Conservation (phyloP, 2,888 invertebrate genomes). For the Oxytorus armatus region DNA sequence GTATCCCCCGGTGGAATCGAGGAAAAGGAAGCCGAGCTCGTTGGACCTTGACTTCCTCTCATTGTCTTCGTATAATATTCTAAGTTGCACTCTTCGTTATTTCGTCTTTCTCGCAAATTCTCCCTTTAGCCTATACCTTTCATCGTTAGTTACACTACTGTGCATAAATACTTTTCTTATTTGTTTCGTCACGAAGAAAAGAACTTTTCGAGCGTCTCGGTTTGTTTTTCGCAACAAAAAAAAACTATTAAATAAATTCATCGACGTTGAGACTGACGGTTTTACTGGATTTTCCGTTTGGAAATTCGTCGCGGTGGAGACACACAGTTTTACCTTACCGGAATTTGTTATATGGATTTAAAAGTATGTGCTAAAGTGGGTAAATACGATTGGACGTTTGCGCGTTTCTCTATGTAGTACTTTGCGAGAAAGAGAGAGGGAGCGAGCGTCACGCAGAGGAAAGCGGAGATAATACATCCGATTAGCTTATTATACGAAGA, state of each 20-base stretch:
- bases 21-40: slow-evolving; percentile 74
- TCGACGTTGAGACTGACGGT: slow-evolving; percentile 19
- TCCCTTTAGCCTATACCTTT: slow-evolving; percentile 25
- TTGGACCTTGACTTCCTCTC: slow-evolving; percentile 84
- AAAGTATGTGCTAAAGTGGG: slow-evolving; percentile 35
- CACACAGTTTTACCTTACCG: slow-evolving; percentile 32
- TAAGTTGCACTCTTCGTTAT: slow-evolving; percentile 68
- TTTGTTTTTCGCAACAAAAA: slow-evolving; percentile 8
- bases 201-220: slow-evolving; percentile 27
- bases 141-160: slow-evolving; percentile 43
- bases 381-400: slow-evolving; percentile 36
- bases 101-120: slow-evolving; percentile 60
- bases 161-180: slow-evolving; percentile 59
- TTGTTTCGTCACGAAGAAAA: slow-evolving; percentile 28
- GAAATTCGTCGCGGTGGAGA: slow-evolving; percentile 7
- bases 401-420: slow-evolving; percentile 36
- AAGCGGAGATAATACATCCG: slow-evolving; percentile 76
- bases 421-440: slow-evolving; percentile 41
- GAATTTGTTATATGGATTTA: not conserved
- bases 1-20: slow-evolving; percentile 60
- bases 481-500: slow-evolving; percentile 82
- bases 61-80: slow-evolving; percentile 76
- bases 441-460: slow-evolving; percentile 43
- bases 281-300: not conserved
- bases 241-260: slow-evolving; percentile 20